A percentile compares a stretch with the other conserved stretches of the same genome.
phyloP scores from a whole-genome alignment of 2,113 vertebrate genomes.

The Otis tarda region DNA sequence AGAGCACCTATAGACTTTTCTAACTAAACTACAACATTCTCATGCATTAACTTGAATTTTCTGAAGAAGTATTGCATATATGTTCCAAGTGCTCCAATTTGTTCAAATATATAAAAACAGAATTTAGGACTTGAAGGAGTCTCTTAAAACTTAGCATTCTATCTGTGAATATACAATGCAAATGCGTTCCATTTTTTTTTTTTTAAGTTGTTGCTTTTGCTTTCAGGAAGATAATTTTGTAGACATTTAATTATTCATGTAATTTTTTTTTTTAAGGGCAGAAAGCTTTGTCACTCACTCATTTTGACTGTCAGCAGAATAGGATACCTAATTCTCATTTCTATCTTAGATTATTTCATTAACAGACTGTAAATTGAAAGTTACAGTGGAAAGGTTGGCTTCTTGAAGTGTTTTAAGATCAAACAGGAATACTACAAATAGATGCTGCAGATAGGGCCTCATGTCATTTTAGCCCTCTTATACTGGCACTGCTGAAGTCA shows the following conservation, averaged over 20 bases:
- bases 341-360: not conserved
- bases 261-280: not conserved
- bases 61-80: not conserved
- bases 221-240: not conserved
- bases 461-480: not conserved
- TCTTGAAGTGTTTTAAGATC: not conserved
- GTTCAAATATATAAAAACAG: not conserved
- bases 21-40: not conserved
- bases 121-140: not conserved
- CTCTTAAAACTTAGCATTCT: not conserved
- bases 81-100: not conserved
- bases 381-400: not conserved
- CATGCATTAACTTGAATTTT: not conserved
- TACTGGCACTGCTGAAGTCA: not conserved
- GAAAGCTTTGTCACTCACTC: not conserved
- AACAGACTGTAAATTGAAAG: not conserved
- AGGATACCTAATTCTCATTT: not conserved
- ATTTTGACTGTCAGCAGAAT: not conserved
- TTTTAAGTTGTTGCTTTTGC: not conserved
- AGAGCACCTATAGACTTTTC: not conserved
- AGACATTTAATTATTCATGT: not conserved
- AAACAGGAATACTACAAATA: not conserved
- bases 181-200: not conserved
- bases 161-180: not conserved
- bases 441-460: not conserved